These are phyloP conservation scores for Gorsachius magnificus DNA, from an alignment of 2,797 vertebrate species.

Conservation along the genomic window DNA sequence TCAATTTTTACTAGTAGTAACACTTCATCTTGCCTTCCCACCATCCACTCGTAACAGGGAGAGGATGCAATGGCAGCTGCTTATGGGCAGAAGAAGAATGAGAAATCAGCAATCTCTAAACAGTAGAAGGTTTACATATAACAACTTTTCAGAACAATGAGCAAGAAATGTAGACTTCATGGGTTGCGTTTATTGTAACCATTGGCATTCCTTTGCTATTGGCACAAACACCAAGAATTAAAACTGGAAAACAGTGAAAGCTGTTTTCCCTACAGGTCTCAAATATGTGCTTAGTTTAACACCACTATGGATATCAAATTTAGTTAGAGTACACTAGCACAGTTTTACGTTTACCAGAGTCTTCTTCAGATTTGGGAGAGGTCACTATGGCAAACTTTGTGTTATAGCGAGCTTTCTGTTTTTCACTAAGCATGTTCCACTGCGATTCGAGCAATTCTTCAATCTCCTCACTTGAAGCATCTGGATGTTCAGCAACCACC, in stretches of 20 bases:
- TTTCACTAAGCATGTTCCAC: constrained; percentile 85
- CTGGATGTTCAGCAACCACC: constrained; percentile 82
- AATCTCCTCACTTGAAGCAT: constrained; percentile 80
- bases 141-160: constrained; percentile 63
- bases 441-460: constrained; percentile 82
- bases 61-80: constrained; percentile 49
- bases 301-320: constrained; percentile 46
- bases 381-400: constrained; percentile 83
- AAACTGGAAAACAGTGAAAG: constrained; percentile 56
- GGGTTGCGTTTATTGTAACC: constrained; percentile 54
- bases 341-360: constrained; percentile 80
- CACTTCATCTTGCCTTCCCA: constrained; percentile 16
- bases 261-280: constrained; percentile 41
- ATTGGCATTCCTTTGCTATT: constrained; percentile 49
- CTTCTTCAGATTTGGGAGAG: constrained; percentile 74
- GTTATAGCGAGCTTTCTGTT: constrained; percentile 82
- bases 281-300: constrained; percentile 53
- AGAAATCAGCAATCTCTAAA: constrained; percentile 65
- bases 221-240: constrained; percentile 57
- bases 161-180: constrained; percentile 54
- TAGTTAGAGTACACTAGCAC: constrained; percentile 68
- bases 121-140: constrained; percentile 60
- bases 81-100: constrained; percentile 65
- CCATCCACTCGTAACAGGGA: neutral
- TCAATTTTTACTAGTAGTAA: constrained; percentile 12